A percentile compares a stretch with the other conserved stretches of the same genome.
Conservation (phyloP, 2,113 vertebrate species). For the Piaya cayana region DNA sequence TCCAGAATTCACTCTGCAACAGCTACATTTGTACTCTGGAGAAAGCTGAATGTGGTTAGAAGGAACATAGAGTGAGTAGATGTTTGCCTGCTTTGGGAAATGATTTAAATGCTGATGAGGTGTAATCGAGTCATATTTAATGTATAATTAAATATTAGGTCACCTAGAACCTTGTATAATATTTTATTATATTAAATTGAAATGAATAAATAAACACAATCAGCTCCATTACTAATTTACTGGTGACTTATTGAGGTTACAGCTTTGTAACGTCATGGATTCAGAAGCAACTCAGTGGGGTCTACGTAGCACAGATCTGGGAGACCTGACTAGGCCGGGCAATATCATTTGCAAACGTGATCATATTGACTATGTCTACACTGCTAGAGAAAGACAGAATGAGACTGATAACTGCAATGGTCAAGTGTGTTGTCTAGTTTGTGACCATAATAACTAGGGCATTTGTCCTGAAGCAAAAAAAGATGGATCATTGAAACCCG, state of each 20-base stretch:
- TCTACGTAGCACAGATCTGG: background rate
- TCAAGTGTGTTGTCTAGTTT: background rate
- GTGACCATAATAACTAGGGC: background rate
- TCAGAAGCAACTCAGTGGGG: rapidly evolving
- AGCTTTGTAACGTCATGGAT: background rate
- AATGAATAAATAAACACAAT: background rate
- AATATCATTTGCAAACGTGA: background rate
- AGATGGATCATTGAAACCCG: background rate
- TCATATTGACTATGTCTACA: background rate
- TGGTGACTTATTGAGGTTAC: background rate
- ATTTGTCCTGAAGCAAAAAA: background rate
- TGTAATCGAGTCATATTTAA: background rate
- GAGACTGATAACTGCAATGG: background rate
- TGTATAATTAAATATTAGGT: conserved; percentile 6
- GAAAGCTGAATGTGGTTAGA: background rate
- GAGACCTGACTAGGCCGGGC: background rate
- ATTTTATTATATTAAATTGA: background rate
- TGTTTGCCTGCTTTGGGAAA: background rate
- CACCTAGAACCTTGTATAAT: background rate
- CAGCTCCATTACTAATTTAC: background rate
- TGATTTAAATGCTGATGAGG: background rate
- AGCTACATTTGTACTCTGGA: background rate
- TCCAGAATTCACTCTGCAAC: background rate
- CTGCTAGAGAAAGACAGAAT: background rate
- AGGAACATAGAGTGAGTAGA: background rate